phyloP scores from a whole-genome alignment of 2,888 invertebrate genomes.

The Agrotis ipsilon region DNA sequence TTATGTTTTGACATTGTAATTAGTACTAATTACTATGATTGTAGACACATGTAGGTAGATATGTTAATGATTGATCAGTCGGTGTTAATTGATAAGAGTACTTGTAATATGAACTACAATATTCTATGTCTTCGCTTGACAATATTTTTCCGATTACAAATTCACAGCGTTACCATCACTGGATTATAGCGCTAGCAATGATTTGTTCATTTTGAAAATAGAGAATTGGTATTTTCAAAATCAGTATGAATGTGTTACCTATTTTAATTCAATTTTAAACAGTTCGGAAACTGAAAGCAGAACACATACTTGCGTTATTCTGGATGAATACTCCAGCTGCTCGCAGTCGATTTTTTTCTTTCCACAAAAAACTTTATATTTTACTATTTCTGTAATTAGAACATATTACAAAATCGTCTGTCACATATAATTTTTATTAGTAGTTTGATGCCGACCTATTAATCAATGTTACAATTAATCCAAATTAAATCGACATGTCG shows the following conservation, averaged over 20 bases:
- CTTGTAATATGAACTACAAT: background rate
- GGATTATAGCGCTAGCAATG: background rate
- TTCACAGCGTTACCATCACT: background rate
- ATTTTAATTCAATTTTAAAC: conserved; percentile 1
- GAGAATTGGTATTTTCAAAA: background rate
- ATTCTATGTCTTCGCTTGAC: too few species aligned
- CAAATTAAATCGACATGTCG: conserved; percentile 47
- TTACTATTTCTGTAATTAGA: background rate
- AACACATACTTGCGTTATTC: background rate
- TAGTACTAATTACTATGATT: conserved; percentile 66
- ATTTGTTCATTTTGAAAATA: too few species aligned
- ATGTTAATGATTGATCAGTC: conserved; percentile 32
- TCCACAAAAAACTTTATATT: background rate
- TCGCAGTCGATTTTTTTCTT: too few species aligned
- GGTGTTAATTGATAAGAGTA: conserved; percentile 14
- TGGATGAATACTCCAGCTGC: background rate
- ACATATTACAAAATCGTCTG: background rate
- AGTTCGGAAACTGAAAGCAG: background rate
- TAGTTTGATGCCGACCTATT: conserved; percentile 13
- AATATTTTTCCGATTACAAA: background rate
- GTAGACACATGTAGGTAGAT: conserved; percentile 33
- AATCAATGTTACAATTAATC: conserved; percentile 52
- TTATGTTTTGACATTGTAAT: conserved; percentile 66
- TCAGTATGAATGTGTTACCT: background rate
- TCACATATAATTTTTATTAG: conserved; percentile 8